A percentile compares a stretch with the other conserved stretches of the same genome.
Conservation (phyloP, 2,888 invertebrate genomes). For the Acronicta alni region DNA sequence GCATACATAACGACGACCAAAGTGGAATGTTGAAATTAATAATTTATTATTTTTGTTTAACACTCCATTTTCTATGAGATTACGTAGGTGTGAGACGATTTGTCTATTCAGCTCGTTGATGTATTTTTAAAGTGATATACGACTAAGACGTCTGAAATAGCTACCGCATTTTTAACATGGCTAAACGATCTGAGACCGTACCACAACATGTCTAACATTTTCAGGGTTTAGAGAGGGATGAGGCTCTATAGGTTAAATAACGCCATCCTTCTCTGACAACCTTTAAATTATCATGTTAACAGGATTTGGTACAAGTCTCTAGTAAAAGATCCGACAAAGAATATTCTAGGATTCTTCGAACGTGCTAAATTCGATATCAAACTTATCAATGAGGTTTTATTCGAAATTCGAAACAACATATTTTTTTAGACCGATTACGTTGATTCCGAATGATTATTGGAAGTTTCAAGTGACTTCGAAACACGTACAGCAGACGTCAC, state of each 20-base stretch:
- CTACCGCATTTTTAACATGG: conserved; percentile 42
- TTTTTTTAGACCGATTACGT: conserved; percentile 18
- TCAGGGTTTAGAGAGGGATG: no score
- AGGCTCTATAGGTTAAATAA: no score
- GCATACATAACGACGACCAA: conserved; percentile 56
- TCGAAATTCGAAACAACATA: not conserved
- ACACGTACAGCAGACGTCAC: no score
- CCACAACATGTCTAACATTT: no score
- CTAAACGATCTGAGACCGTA: conserved; percentile 22
- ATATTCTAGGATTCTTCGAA: conserved; percentile 5
- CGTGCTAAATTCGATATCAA: not conserved
- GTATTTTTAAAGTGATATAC: conserved; percentile 52
- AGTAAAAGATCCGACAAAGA: conserved; percentile 18
- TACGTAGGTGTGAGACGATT: conserved; percentile 65
- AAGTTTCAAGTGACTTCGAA: not conserved
- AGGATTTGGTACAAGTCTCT: no score
- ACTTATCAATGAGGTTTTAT: conserved; percentile 3
- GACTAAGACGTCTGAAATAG: conserved; percentile 36
- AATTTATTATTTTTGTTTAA: conserved; percentile 69
- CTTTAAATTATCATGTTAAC: no score
- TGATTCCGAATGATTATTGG: conserved; percentile 14
- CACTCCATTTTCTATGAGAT: conserved; percentile 61
- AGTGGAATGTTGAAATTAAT: conserved; percentile 55
- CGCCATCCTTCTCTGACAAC: no score
- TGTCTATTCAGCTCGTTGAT: conserved; percentile 62